phyloP scores from a whole-genome alignment of 2,113 vertebrate species.

The Genyomyrus donnyi region DNA sequence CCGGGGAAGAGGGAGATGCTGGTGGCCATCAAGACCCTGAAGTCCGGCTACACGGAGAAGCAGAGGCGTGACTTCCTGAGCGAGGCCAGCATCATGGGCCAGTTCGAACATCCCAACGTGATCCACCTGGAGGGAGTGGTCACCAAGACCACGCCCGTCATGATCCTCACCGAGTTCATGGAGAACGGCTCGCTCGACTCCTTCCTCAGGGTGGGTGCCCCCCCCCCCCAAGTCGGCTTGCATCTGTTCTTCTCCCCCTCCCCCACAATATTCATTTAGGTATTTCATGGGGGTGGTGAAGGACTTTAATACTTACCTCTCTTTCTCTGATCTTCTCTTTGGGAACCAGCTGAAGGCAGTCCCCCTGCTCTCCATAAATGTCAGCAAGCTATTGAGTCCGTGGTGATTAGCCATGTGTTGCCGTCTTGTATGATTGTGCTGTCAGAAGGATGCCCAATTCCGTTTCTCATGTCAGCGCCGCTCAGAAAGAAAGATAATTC shows the following conservation, averaged over 20 bases:
- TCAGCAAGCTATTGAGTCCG: background rate
- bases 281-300: background rate
- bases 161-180: slow-evolving; percentile 98
- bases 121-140: slow-evolving; percentile 91
- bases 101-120: slow-evolving; percentile 89
- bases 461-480: background rate
- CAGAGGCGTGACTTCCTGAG: slow-evolving; percentile 80
- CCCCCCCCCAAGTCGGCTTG: background rate
- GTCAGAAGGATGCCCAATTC: background rate
- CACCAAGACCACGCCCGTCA: slow-evolving; percentile 88
- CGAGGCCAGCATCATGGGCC: slow-evolving; percentile 86
- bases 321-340: background rate
- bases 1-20: slow-evolving; percentile 88
- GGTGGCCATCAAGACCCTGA: slow-evolving; percentile 82
- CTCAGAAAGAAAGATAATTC: background rate
- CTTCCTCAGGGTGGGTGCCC: slow-evolving; percentile 76
- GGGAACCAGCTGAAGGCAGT: background rate
- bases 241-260: background rate
- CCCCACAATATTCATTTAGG: background rate
- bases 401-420: background rate
- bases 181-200: slow-evolving; percentile 93
- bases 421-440: background rate
- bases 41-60: slow-evolving; percentile 79
- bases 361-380: no score
- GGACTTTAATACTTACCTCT: background rate